Conservation (phyloP, 2,888 invertebrate species). For the Caenorhabditis doughertyi region DNA sequence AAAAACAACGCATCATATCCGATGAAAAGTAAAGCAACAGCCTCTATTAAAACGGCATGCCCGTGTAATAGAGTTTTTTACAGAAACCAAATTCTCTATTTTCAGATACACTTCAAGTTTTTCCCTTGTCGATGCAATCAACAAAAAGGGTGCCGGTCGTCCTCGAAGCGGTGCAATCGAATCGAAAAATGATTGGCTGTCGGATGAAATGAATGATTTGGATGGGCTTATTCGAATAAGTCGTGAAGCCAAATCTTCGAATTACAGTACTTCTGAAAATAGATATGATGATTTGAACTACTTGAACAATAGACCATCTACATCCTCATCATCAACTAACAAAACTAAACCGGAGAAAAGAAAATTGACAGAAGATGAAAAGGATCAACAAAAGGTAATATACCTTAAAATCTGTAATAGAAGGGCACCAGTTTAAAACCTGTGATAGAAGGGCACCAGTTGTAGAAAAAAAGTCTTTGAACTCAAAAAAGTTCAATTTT, state of each 20-base stretch:
- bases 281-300: not conserved
- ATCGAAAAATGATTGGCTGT: not conserved
- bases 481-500: no score
- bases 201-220: constrained; percentile 38
- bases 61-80: no score
- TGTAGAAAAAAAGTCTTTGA: not conserved
- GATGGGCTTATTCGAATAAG: constrained; percentile 21
- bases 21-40: no score
- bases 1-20: no score
- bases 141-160: not conserved
- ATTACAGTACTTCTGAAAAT: not conserved
- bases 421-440: not conserved
- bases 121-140: constrained; percentile 33
- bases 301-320: not conserved
- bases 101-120: constrained; percentile 31
- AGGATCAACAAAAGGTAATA: constrained; percentile 1
- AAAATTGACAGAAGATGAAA: constrained; percentile 36
- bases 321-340: not conserved
- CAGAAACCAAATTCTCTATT: not conserved
- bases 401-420: not conserved
- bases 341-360: constrained; percentile 35
- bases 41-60: no score
- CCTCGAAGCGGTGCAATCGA: constrained; percentile 11
- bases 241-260: not conserved
- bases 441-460: not conserved